These are phyloP conservation scores for Erethizon dorsatum DNA, from an alignment of 2,797 vertebrate species.

Conservation along the genomic window DNA sequence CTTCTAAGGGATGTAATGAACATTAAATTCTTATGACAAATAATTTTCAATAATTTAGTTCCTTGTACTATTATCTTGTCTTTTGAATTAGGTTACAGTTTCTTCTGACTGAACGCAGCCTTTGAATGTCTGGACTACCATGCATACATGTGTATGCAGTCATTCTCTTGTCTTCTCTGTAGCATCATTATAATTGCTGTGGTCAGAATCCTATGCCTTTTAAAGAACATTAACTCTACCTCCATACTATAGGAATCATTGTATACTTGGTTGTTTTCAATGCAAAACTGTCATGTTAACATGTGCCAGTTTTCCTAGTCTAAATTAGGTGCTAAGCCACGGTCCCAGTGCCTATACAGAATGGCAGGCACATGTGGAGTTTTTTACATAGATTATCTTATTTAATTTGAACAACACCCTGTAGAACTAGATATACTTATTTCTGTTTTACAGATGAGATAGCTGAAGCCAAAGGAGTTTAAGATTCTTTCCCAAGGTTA, in stretches of 20 bases:
- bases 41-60: slow-evolving; percentile 62
- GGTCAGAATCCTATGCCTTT: slow-evolving; percentile 26
- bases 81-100: slow-evolving; percentile 52
- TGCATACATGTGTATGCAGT: not conserved
- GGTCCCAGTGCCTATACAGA: not conserved
- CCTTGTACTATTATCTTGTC: slow-evolving; percentile 28
- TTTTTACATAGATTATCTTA: slow-evolving; percentile 60
- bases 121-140: not conserved
- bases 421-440: slow-evolving; percentile 41
- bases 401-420: slow-evolving; percentile 54
- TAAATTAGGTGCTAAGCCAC: slow-evolving; percentile 4
- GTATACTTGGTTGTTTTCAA: slow-evolving; percentile 59
- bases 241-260: slow-evolving; percentile 15
- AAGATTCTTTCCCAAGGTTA: slow-evolving; percentile 56
- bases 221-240: slow-evolving; percentile 62
- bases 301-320: not conserved
- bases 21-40: slow-evolving; percentile 67
- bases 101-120: slow-evolving; percentile 56
- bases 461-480: slow-evolving; percentile 5
- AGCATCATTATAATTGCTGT: slow-evolving; percentile 29
- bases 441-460: slow-evolving; percentile 38
- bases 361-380: not conserved
- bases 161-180: slow-evolving; percentile 50
- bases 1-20: not conserved
- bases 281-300: slow-evolving; percentile 14